Evolutionary conservation across 2,113 vertebrate species (phyloP).

Genomic region (Cyprinodon tularosa): DNA sequence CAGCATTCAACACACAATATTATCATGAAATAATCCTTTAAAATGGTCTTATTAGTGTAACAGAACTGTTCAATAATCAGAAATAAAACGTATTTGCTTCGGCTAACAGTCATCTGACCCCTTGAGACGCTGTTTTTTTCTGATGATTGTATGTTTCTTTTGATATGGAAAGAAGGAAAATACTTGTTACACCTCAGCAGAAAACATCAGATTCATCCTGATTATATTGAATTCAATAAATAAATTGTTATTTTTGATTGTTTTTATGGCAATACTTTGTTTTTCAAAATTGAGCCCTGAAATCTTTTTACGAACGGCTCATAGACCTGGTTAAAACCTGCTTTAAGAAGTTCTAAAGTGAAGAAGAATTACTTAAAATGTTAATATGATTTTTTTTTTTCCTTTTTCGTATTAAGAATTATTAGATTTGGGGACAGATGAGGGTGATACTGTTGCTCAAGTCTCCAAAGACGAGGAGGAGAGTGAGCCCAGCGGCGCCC

Average conservation of each 20-base stretch:
- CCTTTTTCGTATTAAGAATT: conserved; percentile 24
- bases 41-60: too few species aligned
- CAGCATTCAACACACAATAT: too few species aligned
- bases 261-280: background rate
- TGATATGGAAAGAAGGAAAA: too few species aligned
- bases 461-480: conserved; percentile 83
- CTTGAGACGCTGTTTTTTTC: too few species aligned
- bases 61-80: too few species aligned
- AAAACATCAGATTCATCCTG: too few species aligned
- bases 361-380: background rate
- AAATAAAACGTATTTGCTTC: too few species aligned
- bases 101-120: too few species aligned
- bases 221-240: too few species aligned
- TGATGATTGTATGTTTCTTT: too few species aligned
- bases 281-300: background rate
- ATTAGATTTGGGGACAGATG: conserved; percentile 88
- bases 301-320: background rate
- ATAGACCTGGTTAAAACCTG: background rate
- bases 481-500: conserved; percentile 84
- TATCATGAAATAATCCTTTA: too few species aligned
- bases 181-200: too few species aligned
- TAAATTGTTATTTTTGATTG: background rate
- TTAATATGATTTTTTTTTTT: background rate
- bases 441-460: conserved; percentile 81
- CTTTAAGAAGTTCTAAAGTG: background rate